Base-by-base conservation (phyloP, 2,797 vertebrate genomes). In the Hoplostethus mediterraneus region DNA sequence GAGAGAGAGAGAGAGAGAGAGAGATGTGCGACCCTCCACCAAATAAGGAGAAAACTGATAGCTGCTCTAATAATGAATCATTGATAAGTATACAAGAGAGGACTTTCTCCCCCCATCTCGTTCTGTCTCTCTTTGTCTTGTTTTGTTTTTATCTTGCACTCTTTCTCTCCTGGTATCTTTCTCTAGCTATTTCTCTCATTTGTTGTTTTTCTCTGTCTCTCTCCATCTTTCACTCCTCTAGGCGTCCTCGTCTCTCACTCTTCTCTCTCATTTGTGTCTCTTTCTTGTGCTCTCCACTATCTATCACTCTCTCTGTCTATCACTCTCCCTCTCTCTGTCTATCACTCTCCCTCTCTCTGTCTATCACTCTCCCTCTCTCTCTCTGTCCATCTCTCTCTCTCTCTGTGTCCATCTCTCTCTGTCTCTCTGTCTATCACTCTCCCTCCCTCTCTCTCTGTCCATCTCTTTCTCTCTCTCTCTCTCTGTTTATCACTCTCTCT, bases 51-150 rank as follows among this genome's bases (percentile, higher is more conserved):
- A 94, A 96, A 97, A 95, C 88, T 92, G 94, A 98, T 96, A 96
- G 94, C 94, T 90, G 85, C 77, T 75, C 89, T 91, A 89, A 90
- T 96, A 93, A 97, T 97, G 94, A 97, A 98, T 97, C 95, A 96
- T 98, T 98, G 93, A 98, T 97, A 94, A 93, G 91, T 81, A 73
- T 64, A 90, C 81, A 88, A 74, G 77, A 81, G 86, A 84, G 63
- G 82, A 78, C 74, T 76, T 72, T 89, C 52, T 80, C 17, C 67
- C 63, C 63, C 17, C 57, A 38, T 42, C 42, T 4, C 25, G 52
- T 7, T 9, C 57, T 8, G 2, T 11, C 4, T 45, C 44, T 9
- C 49, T 47, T 47, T 45, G 31, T 11, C 9, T 6, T 3, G 6
- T 4, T 45, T 13, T 30, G 55, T 33, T 17, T 36, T 47, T 65